Percentiles rank a stretch among this genome's conserved stretches.
These are phyloP conservation scores for Prenolepis imparis DNA, from an alignment of 2,888 invertebrate genomes.

Conservation along the genomic window DNA sequence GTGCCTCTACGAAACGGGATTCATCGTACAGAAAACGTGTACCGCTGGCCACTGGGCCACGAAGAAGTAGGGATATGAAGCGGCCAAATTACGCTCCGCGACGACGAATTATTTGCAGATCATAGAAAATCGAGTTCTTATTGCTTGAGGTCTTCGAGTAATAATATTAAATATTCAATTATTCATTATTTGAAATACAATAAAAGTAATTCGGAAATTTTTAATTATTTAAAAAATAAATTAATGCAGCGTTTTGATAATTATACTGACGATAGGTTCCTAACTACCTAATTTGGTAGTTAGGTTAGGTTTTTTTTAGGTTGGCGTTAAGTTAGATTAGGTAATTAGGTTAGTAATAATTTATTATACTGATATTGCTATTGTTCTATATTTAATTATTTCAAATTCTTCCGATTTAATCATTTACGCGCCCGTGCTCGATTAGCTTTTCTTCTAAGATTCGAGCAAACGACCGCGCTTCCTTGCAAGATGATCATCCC, in stretches of 20 bases:
- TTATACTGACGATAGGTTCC: too few species aligned
- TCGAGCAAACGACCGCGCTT: slow-evolving; percentile 70
- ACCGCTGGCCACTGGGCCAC: slow-evolving; percentile 75
- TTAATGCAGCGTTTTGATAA: too few species aligned
- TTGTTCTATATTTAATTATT: slow-evolving; percentile 38
- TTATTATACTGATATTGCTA: slow-evolving; percentile 19
- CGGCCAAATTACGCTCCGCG: slow-evolving; percentile 71
- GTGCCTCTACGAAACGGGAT: slow-evolving; percentile 66
- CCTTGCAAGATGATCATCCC: slow-evolving; percentile 70
- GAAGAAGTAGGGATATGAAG: slow-evolving; percentile 71
- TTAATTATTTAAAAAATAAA: neutral
- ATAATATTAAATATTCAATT: neutral
- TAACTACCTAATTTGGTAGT: too few species aligned
- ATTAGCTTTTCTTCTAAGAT: slow-evolving; percentile 45
- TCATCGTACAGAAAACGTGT: slow-evolving; percentile 70
- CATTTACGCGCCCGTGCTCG: slow-evolving; percentile 36
- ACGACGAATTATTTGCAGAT: neutral
- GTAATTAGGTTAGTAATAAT: too few species aligned
- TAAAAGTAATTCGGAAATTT: neutral
- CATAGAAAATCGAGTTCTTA: neutral
- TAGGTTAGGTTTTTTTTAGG: too few species aligned
- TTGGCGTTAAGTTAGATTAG: too few species aligned
- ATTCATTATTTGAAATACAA: neutral
- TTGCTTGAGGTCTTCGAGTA: neutral
- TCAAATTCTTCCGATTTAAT: slow-evolving; percentile 28